These are phyloP conservation scores for Eumaeus atala DNA, from an alignment of 1,140 invertebrate genomes.

Conservation along the genomic window DNA sequence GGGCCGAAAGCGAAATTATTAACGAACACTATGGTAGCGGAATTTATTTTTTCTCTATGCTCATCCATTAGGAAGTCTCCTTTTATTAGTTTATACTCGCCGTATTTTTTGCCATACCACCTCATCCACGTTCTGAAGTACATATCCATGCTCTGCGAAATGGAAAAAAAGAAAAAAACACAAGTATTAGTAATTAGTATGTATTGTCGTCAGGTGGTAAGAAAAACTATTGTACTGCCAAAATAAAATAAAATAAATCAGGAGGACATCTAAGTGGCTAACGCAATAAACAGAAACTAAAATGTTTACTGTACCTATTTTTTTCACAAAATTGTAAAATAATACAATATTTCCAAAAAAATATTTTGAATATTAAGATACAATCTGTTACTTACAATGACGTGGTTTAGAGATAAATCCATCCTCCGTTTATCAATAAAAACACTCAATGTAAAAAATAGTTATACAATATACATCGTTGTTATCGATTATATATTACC, in stretches of 20 bases:
- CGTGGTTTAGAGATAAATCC: slow-evolving; percentile 7
- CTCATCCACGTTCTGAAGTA: slow-evolving; percentile 95
- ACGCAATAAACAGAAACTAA: slow-evolving; percentile 4
- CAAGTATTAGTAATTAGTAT: no score
- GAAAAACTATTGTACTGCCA: slow-evolving; percentile 4
- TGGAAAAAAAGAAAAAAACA: no score
- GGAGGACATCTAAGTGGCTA: slow-evolving; percentile 7
- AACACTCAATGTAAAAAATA: slow-evolving; percentile 6
- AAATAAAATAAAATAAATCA: not conserved
- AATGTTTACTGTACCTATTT: not conserved
- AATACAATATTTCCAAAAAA: not conserved
- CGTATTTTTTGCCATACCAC: slow-evolving; percentile 96
- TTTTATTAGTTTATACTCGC: slow-evolving; percentile 92
- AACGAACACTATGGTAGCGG: slow-evolving; percentile 95
- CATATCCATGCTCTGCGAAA: slow-evolving; percentile 86
- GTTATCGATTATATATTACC: not conserved
- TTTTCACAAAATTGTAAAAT: slow-evolving; percentile 4
- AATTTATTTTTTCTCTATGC: slow-evolving; percentile 93
- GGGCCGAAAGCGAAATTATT: slow-evolving; percentile 99
- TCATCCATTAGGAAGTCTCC: slow-evolving; percentile 95
- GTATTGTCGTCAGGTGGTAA: no score
- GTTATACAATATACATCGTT: slow-evolving; percentile 3
- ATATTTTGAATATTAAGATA: not conserved
- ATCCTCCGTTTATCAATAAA: slow-evolving; percentile 9
- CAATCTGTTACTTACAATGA: slow-evolving; percentile 11